These are phyloP conservation scores for Chlamydotis undulata DNA, from an alignment of 2,113 vertebrate genomes.

Conservation along the genomic window DNA sequence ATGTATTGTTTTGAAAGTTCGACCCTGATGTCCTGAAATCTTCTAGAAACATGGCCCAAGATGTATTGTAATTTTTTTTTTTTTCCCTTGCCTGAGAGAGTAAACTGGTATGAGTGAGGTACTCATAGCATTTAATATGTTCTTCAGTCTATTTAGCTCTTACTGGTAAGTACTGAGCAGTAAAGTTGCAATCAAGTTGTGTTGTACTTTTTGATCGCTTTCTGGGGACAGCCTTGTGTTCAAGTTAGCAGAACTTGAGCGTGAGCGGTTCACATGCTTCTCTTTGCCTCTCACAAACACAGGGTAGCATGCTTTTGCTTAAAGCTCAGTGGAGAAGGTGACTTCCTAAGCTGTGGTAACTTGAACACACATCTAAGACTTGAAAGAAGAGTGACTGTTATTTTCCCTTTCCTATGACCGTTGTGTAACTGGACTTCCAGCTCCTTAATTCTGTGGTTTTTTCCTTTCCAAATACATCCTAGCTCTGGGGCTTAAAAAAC, in stretches of 20 bases:
- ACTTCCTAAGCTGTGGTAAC: not conserved
- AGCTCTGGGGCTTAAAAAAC: not conserved
- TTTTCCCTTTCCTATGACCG: not conserved
- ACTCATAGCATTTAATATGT: not conserved
- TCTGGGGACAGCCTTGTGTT: not conserved
- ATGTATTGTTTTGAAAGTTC: not conserved
- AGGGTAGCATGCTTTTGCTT: not conserved
- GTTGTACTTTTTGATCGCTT: not conserved
- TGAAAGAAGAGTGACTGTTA: not conserved
- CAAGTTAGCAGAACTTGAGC: not conserved
- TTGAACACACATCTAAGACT: not conserved
- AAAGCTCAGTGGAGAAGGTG: not conserved
- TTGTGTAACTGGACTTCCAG: not conserved
- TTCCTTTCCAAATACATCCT: not conserved
- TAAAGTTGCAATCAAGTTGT: not conserved
- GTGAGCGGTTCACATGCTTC: not conserved
- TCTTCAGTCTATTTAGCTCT: not conserved
- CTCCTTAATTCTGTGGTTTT: not conserved
- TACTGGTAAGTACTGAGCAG: not conserved
- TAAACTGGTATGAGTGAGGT: not conserved
- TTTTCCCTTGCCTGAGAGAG: not conserved
- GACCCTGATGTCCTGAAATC: not conserved
- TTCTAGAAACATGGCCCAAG: not conserved
- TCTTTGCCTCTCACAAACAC: not conserved
- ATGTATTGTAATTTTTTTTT: not conserved